A percentile compares a stretch with the other conserved stretches of the same genome.
Evolutionary conservation across 1,140 invertebrate genomes (phyloP).

Genomic region (Charaxes varanes): DNA sequence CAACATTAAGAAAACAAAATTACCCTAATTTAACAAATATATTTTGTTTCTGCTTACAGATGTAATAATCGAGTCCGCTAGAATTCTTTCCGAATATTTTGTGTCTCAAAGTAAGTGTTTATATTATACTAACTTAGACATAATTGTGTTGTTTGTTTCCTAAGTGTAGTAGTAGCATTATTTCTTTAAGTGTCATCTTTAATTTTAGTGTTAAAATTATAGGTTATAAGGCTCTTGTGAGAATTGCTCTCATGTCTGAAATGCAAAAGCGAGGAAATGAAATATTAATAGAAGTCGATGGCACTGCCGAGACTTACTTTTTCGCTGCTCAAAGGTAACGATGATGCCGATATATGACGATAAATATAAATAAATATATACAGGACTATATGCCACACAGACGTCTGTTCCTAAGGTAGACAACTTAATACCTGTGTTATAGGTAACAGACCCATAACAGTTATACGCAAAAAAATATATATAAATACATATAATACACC

Average conservation of each 20-base stretch:
- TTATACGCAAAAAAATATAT: too few species aligned
- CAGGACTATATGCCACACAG: too few species aligned
- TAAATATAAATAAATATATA: too few species aligned
- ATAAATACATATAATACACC: too few species aligned
- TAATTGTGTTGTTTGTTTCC: neutral
- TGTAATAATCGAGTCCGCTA: slow-evolving; percentile 52
- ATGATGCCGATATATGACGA: too few species aligned
- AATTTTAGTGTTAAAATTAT: slow-evolving; percentile 2
- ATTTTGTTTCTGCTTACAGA: slow-evolving; percentile 24
- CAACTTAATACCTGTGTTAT: too few species aligned
- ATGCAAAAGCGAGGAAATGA: slow-evolving; percentile 58
- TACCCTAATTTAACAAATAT: neutral
- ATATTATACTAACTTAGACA: too few species aligned
- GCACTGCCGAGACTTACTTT: slow-evolving; percentile 43
- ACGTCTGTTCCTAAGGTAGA: too few species aligned
- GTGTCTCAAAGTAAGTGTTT: slow-evolving; percentile 45
- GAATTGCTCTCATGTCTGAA: slow-evolving; percentile 44
- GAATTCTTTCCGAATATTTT: slow-evolving; percentile 47
- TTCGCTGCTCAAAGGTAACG: slow-evolving; percentile 52
- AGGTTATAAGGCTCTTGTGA: slow-evolving; percentile 46
- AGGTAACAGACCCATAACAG: too few species aligned
- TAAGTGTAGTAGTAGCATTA: neutral
- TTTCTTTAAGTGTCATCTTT: neutral
- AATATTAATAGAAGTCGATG: slow-evolving; percentile 40
- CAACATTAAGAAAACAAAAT: too few species aligned